phyloP scores from a whole-genome alignment of 2,888 invertebrate species.

The Melanotus villosus region DNA sequence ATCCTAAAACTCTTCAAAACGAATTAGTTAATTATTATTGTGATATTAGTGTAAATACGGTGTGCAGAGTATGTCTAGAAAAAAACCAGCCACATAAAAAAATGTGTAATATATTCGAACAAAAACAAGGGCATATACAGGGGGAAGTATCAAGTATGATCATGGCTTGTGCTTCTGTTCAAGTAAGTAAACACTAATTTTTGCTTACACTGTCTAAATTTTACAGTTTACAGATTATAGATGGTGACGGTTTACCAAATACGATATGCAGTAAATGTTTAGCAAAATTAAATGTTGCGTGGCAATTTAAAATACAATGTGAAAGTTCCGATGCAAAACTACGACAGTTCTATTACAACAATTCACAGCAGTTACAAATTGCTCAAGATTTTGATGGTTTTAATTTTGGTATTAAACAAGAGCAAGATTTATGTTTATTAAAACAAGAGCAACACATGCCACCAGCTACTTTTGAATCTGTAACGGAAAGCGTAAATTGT shows the following conservation, averaged over 20 bases:
- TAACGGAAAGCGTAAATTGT: conserved; percentile 14
- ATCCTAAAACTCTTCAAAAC: conserved; percentile 49
- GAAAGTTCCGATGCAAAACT: conserved; percentile 59
- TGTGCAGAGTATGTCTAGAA: conserved; percentile 59
- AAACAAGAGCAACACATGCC: conserved; percentile 35
- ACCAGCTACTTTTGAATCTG: conserved; percentile 31
- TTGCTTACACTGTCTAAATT: not conserved
- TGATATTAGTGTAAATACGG: conserved; percentile 54
- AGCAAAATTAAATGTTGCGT: conserved; percentile 57
- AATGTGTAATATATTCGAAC: conserved; percentile 58
- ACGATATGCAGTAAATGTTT: conserved; percentile 58
- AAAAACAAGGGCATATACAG: conserved; percentile 45
- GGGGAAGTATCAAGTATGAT: conserved; percentile 56
- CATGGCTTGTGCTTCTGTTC: conserved; percentile 60
- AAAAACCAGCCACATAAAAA: conserved; percentile 54
- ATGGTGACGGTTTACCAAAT: conserved; percentile 59
- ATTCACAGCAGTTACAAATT: conserved; percentile 51
- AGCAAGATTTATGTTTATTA: conserved; percentile 45
- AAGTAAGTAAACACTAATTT: conserved; percentile 54
- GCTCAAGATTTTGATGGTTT: conserved; percentile 50
- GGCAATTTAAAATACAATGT: conserved; percentile 60
- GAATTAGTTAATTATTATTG: conserved; percentile 55
- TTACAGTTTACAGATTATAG: conserved; percentile 51
- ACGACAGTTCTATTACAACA: conserved; percentile 55
- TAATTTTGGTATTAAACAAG: conserved; percentile 49